phyloP scores from a whole-genome alignment of 2,888 invertebrate species.

The Habrosyne pyritoides region DNA sequence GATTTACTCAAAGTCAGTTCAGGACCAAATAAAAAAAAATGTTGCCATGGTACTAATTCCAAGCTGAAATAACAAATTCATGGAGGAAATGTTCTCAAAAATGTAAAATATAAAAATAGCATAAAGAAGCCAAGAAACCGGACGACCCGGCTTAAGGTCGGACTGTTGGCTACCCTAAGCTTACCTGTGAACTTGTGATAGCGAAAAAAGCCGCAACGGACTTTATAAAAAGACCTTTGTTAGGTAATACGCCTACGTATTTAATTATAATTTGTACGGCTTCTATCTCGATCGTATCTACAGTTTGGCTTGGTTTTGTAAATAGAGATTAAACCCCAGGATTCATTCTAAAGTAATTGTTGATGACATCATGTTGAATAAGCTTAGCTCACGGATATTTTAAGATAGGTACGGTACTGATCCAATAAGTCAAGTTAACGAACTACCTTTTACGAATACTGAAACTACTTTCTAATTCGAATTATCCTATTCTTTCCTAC shows the following conservation, averaged over 20 bases:
- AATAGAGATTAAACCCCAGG: background rate
- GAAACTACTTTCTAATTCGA: too few relatives aligned
- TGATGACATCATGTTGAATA: background rate
- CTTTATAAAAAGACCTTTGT: slow-evolving; percentile 22
- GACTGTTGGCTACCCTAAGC: slow-evolving; percentile 13
- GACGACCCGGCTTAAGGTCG: slow-evolving; percentile 2
- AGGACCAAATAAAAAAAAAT: too few relatives aligned
- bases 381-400: background rate
- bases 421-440: too few relatives aligned
- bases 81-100: background rate
- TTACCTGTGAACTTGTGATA: slow-evolving; percentile 33
- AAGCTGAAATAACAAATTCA: background rate
- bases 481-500: too few relatives aligned
- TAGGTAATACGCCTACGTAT: slow-evolving; percentile 8
- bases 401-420: background rate
- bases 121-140: background rate
- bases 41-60: too few relatives aligned
- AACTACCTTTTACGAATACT: too few relatives aligned
- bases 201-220: slow-evolving; percentile 28
- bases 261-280: slow-evolving; percentile 5
- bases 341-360: background rate
- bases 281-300: background rate
- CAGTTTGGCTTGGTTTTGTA: slow-evolving; percentile 2
- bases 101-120: background rate
- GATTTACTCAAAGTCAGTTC: too few relatives aligned